Base-by-base conservation (phyloP, 2,113 vertebrate species). In the Riparia riparia region DNA sequence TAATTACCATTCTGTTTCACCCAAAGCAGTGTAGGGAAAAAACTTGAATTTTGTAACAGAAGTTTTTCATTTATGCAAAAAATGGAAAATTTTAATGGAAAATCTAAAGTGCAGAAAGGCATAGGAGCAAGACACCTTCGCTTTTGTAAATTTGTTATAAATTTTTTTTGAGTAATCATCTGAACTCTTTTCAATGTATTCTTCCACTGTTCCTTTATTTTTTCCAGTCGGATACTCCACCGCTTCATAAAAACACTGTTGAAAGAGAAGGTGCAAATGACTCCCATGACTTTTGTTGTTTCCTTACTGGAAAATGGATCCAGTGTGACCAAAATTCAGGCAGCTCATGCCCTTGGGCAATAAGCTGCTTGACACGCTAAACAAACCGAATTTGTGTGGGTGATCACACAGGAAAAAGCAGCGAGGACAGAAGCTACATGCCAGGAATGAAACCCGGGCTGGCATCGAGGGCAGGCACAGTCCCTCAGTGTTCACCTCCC, bases 91-190 rank as follows among this genome's bases (percentile, higher is more conserved):
- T 28, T 69, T 50, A 3, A 41, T 10, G 20, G 42, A 57, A 84
- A 80, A 77, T 5, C 6, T 12, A 4, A 89, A 91, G 53, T 24
- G 20, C 25, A 82, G 60, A 74, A 72, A 82, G 18, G 7, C 24
- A 56, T 2, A 68, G 0, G 3, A 17, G 10, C 34, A 50, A 4
- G 12, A 25, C 0, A 0, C 34, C n/a, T 65, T 66, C 16, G 37
- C 37, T 37, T 37, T 37, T 37, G 37, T 37, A 37, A 37, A 37
- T 37, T 37, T 37, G 37, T 37, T 37, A 37, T 37, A 37, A 37
- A 9, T 37, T 37, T 37, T 37, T 37, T 37, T 37, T 37, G 37
- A 37, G 37, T 37, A 37, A 37, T 37, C 37, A 37, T 37, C 37
- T 37, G 37, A 37, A 37, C 37, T 37, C 37, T 37, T 37, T 37